Percentiles rank a stretch among this genome's conserved stretches.
Evolutionary conservation across 2,888 invertebrate species (phyloP).

Genomic region (Noctuana brunneofusca): DNA sequence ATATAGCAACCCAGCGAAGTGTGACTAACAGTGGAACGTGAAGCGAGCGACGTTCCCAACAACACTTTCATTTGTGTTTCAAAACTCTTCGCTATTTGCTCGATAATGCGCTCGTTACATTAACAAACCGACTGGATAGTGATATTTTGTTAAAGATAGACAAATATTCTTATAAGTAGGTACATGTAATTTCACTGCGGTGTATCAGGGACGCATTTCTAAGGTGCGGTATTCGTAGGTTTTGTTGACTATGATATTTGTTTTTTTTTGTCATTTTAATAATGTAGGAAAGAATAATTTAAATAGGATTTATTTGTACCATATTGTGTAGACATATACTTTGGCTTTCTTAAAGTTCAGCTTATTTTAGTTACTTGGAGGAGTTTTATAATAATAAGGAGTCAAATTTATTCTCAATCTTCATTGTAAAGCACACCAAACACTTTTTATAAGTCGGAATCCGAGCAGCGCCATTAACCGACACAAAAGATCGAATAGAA

Average conservation of each 20-base stretch:
- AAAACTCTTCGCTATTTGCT: constrained; percentile 42
- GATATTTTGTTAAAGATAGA: constrained; percentile 21
- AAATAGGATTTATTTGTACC: too few species aligned
- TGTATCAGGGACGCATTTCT: not conserved
- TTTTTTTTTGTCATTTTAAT: too few species aligned
- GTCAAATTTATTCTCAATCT: not conserved
- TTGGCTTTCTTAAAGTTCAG: too few species aligned
- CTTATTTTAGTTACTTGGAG: too few species aligned
- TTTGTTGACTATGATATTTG: not conserved
- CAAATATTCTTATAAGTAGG: constrained; percentile 2
- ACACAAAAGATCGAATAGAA: constrained; percentile 23
- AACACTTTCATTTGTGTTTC: constrained; percentile 46
- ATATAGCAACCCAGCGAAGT: constrained; percentile 41
- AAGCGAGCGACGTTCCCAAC: constrained; percentile 25
- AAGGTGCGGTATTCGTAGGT: not conserved
- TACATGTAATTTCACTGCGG: not conserved
- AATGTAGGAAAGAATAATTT: too few species aligned
- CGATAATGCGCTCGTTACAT: constrained; percentile 46
- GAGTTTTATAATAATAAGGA: too few species aligned
- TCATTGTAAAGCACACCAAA: not conserved
- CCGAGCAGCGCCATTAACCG: constrained; percentile 5
- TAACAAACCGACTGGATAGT: constrained; percentile 43
- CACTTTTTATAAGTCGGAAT: constrained; percentile 2
- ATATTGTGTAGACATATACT: too few species aligned
- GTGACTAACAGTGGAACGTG: constrained; percentile 38